These are phyloP conservation scores for Pandemis corylana DNA, from an alignment of 2,888 invertebrate genomes.

Conservation along the genomic window DNA sequence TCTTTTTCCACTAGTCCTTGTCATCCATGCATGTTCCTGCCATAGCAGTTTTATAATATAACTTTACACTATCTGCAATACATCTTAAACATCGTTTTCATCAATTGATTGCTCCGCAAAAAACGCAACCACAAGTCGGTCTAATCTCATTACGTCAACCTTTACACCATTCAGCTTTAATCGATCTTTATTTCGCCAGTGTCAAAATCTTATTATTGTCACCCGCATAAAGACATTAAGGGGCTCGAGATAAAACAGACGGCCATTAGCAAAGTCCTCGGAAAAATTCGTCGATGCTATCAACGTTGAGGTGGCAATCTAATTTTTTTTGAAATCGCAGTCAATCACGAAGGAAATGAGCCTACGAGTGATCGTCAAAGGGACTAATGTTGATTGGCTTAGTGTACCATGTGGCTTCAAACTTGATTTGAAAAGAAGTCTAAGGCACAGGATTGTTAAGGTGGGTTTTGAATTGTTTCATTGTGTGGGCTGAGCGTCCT, in stretches of 20 bases:
- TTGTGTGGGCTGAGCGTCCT: constrained; percentile 54
- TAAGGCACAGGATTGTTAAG: constrained; percentile 47
- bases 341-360: constrained; percentile 82
- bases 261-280: constrained; percentile 75
- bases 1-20: too few relatives aligned
- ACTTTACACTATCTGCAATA: background rate
- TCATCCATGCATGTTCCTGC: too few relatives aligned
- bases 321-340: constrained; percentile 76
- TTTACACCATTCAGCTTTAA: constrained; percentile 25
- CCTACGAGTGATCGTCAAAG: constrained; percentile 73
- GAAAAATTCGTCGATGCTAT: constrained; percentile 77
- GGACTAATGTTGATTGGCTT: constrained; percentile 80
- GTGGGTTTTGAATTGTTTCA: constrained; percentile 45
- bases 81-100: background rate
- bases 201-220: constrained; percentile 83
- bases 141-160: constrained; percentile 37
- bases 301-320: constrained; percentile 80
- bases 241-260: constrained; percentile 82
- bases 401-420: constrained; percentile 49
- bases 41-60: background rate
- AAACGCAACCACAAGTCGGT: constrained; percentile 8
- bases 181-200: constrained; percentile 73
- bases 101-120: constrained; percentile 10
- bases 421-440: constrained; percentile 46
- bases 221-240: constrained; percentile 82